These are phyloP conservation scores for Anguilla megastoma DNA, from an alignment of 2,797 vertebrate species.

Conservation along the genomic window DNA sequence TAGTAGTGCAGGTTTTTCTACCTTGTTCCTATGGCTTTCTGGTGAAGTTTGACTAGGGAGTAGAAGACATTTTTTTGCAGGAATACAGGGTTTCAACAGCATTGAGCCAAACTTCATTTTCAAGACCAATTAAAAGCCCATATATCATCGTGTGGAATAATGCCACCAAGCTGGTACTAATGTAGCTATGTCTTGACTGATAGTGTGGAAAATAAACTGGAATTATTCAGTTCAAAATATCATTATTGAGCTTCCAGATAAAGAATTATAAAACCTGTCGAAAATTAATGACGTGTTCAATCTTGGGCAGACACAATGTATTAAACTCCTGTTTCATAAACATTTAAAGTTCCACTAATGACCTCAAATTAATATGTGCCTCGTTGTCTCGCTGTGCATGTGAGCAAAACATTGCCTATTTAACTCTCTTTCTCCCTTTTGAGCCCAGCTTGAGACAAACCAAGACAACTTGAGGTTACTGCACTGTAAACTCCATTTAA, in stretches of 20 bases:
- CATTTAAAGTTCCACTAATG: conserved; percentile 30
- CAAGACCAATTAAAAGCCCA: conserved; percentile 36
- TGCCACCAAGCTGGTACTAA: conserved; percentile 20
- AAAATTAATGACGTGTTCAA: conserved; percentile 37
- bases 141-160: conserved; percentile 33
- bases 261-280: conserved; percentile 35
- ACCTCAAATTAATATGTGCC: conserved; percentile 40
- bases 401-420: neutral
- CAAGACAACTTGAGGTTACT: neutral
- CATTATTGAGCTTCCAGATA: conserved; percentile 37
- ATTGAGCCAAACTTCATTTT: conserved; percentile 17
- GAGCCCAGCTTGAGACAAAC: neutral
- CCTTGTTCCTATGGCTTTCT: neutral
- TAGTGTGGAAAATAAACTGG: conserved; percentile 35
- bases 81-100: conserved; percentile 30
- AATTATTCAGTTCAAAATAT: conserved; percentile 38
- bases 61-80: neutral
- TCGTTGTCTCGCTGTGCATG: conserved; percentile 20
- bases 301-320: conserved; percentile 32
- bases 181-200: conserved; percentile 18
- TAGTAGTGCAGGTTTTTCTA: neutral
- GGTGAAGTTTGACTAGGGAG: neutral
- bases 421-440: neutral
- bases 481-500: conserved; percentile 8
- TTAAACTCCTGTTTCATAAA: conserved; percentile 33